A percentile compares a stretch with the other conserved stretches of the same genome.
Conservation (phyloP, 2,888 invertebrate species). For the Blastobasis adustella region DNA sequence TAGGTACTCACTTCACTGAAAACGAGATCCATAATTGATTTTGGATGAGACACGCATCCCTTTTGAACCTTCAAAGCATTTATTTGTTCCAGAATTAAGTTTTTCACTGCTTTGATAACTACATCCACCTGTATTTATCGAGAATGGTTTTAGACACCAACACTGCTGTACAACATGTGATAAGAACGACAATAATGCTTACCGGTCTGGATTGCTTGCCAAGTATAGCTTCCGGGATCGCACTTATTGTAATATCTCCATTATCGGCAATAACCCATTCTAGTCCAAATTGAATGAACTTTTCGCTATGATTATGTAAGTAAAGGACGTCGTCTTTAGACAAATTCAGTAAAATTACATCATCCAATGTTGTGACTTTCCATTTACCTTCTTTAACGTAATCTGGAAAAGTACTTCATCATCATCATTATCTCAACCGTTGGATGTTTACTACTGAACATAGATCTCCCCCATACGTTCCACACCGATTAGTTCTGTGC, state of each 20-base stretch:
- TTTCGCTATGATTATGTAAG: slow-evolving; percentile 66
- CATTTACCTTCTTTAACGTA: slow-evolving; percentile 56
- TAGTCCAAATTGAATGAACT: slow-evolving; percentile 76
- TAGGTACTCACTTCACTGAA: slow-evolving; percentile 52
- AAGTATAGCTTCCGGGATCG: slow-evolving; percentile 78
- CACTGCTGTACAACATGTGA: no score
- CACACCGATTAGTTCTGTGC: no score
- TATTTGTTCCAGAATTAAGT: slow-evolving; percentile 75
- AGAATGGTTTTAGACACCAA: no score
- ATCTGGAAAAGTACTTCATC: slow-evolving; percentile 37
- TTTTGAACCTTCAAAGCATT: slow-evolving; percentile 65
- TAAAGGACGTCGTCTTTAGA: slow-evolving; percentile 66
- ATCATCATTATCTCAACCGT: neutral
- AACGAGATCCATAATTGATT: slow-evolving; percentile 60
- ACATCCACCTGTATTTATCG: slow-evolving; percentile 39
- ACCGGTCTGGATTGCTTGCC: slow-evolving; percentile 73
- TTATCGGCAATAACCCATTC: slow-evolving; percentile 53
- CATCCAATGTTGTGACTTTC: slow-evolving; percentile 40
- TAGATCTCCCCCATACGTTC: no score
- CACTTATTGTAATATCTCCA: slow-evolving; percentile 54
- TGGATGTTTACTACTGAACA: no score
- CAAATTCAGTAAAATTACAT: slow-evolving; percentile 33
- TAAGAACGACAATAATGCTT: slow-evolving; percentile 7
- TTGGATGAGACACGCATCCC: slow-evolving; percentile 56
- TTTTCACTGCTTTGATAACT: slow-evolving; percentile 56